phyloP scores from a whole-genome alignment of 1,140 invertebrate species.

The Neodiprion lecontei region DNA sequence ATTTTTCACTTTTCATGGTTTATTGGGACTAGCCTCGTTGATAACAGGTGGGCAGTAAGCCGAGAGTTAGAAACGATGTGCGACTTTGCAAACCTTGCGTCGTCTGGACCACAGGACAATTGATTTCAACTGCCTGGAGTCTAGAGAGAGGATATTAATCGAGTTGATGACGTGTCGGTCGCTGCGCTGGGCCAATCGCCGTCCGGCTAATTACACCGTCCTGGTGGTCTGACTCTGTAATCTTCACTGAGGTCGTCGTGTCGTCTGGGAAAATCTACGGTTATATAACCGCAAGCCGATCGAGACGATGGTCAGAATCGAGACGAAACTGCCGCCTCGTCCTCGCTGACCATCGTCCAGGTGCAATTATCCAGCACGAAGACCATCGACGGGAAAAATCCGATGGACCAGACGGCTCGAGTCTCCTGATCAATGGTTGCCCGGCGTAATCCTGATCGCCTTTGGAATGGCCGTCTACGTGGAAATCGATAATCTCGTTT shows the following conservation, averaged over 20 bases:
- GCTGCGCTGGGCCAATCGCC: not conserved
- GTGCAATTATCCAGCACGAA: no score
- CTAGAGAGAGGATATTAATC: not conserved
- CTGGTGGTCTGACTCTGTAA: not conserved
- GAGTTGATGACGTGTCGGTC: not conserved
- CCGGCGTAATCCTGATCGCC: not conserved
- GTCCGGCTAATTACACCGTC: slow-evolving; percentile 2
- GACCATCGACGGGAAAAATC: no score
- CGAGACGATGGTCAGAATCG: no score
- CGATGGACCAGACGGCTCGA: no score
- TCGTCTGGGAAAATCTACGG: not conserved
- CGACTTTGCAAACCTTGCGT: no score
- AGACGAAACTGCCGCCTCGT: no score
- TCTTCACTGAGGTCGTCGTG: not conserved
- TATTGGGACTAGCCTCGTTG: not conserved
- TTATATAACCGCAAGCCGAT: no score
- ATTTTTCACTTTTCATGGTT: not conserved
- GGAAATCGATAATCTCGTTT: no score
- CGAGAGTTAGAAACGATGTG: no score
- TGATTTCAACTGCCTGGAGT: not conserved
- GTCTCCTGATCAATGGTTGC: no score
- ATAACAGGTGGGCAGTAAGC: not conserved
- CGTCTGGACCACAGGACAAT: not conserved
- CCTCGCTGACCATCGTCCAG: no score
- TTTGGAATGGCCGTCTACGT: not conserved